A percentile compares a stretch with the other conserved stretches of the same genome.
Evolutionary conservation across 1,140 invertebrate genomes (phyloP).

Genomic region (Tetranychus urticae): DNA sequence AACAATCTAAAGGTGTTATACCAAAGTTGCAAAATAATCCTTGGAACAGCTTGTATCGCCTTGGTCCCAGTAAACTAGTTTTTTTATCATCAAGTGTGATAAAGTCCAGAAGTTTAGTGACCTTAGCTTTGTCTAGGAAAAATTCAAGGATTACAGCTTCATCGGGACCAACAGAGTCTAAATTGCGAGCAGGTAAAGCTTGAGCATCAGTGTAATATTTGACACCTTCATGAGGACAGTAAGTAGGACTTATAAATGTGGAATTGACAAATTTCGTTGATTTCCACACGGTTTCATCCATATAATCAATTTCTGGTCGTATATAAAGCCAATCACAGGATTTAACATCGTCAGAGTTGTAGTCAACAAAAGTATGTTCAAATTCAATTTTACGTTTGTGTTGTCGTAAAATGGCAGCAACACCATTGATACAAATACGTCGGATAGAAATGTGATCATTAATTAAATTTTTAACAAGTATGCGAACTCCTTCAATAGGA

Average conservation of each 20-base stretch:
- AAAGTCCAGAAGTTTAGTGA: conserved; percentile 45
- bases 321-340: conserved; percentile 38
- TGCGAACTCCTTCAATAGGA: conserved; percentile 33
- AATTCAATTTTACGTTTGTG: conserved; percentile 39
- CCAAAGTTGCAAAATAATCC: conserved; percentile 55
- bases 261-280: conserved; percentile 38
- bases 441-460: conserved; percentile 50
- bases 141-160: conserved; percentile 41
- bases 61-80: conserved; percentile 45
- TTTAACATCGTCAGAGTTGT: conserved; percentile 23
- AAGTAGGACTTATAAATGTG: conserved; percentile 45
- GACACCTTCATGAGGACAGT: conserved; percentile 43
- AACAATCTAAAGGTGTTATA: conserved; percentile 31
- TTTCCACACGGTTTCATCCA: conserved; percentile 36
- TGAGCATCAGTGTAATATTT: conserved; percentile 38
- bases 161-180: conserved; percentile 24
- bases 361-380: conserved; percentile 1
- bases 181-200: conserved; percentile 26
- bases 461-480: conserved; percentile 38
- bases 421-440: conserved; percentile 34
- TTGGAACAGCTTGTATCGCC: conserved; percentile 42
- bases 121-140: conserved; percentile 38
- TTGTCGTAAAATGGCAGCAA: conserved; percentile 45
- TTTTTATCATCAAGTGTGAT: conserved; percentile 65
- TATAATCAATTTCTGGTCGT: conserved; percentile 29